Conservation (phyloP, 2,113 vertebrate genomes). For the Myodes glareolus region DNA sequence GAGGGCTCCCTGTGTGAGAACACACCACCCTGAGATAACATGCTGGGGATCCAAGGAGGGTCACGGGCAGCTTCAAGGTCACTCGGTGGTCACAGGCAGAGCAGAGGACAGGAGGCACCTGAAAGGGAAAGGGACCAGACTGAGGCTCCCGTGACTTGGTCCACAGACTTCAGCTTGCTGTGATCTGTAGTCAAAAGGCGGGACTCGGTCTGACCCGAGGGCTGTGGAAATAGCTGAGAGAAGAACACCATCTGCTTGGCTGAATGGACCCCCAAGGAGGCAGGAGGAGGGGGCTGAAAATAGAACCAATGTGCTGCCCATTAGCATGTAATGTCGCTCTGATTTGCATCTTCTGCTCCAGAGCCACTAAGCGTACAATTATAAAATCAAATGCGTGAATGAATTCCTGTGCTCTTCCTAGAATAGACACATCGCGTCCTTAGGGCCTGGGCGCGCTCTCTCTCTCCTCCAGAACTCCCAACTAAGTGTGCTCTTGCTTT, state of each 20-base stretch:
- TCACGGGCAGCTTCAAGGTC: not conserved
- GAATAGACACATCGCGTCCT: not conserved
- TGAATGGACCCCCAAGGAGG: not conserved
- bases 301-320: not conserved
- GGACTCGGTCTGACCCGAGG: not conserved
- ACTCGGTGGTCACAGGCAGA: accelerated
- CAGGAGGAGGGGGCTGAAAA: not conserved
- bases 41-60: too few relatives aligned
- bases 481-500: not conserved
- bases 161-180: accelerated
- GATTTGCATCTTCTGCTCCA: not conserved
- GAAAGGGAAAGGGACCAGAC: accelerated
- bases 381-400: not conserved
- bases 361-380: not conserved
- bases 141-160: accelerated
- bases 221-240: not conserved
- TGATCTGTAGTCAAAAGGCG: not conserved
- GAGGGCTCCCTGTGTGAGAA: accelerated
- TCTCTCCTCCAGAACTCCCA: not conserved
- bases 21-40: not conserved
- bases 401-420: not conserved
- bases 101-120: not conserved
- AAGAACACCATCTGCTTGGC: not conserved
- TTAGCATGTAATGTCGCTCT: not conserved
- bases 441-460: too few relatives aligned